phyloP scores from a whole-genome alignment of 2,113 vertebrate genomes.

The Psophia crepitans region DNA sequence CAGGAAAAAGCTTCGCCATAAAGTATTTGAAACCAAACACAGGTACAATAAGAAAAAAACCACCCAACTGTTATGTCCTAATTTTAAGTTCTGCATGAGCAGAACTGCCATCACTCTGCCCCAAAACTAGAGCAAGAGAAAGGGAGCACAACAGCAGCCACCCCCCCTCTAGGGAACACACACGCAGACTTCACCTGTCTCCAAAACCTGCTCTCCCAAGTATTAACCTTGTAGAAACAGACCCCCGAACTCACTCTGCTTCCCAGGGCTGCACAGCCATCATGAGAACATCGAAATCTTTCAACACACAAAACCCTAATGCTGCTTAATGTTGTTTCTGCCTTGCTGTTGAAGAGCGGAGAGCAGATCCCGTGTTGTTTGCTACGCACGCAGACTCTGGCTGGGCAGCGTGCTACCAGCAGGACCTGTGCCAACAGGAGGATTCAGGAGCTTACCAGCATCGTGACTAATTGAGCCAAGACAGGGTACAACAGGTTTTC shows the following conservation, averaged over 20 bases:
- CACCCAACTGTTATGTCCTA: accelerated
- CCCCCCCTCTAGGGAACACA: background rate
- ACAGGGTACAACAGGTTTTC: accelerated
- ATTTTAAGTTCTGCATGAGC: background rate
- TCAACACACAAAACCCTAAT: background rate
- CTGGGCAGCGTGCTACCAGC: background rate
- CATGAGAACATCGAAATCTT: background rate
- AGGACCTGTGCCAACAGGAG: background rate
- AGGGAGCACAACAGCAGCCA: background rate
- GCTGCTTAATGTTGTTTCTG: background rate
- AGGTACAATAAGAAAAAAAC: background rate
- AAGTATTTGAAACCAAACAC: background rate
- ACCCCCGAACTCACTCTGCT: background rate
- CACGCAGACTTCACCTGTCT: accelerated
- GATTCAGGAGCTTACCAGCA: background rate
- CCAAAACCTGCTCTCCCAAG: background rate
- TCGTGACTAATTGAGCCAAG: background rate
- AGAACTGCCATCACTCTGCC: background rate
- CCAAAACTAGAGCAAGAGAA: background rate
- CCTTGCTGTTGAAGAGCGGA: background rate
- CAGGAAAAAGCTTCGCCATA: background rate
- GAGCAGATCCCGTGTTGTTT: accelerated
- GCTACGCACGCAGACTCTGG: accelerated
- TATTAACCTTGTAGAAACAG: background rate
- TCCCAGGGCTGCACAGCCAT: accelerated